Evolutionary conservation across 2,113 vertebrate species (phyloP).

Genomic region (Mormoops blainvillei): DNA sequence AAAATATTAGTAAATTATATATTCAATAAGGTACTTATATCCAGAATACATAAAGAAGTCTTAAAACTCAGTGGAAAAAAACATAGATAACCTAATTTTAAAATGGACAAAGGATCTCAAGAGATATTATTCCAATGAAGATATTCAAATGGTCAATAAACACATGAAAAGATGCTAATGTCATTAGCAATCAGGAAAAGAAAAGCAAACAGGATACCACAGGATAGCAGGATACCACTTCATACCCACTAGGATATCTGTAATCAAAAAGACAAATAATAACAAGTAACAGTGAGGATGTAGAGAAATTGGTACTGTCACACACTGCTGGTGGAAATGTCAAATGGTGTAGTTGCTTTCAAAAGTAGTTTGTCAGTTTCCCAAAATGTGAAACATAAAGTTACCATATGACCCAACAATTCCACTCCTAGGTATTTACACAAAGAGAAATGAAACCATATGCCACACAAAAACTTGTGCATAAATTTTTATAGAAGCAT

Average conservation of each 20-base stretch:
- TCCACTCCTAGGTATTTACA: neutral
- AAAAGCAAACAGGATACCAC: neutral
- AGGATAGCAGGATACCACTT: neutral
- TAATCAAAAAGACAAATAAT: neutral
- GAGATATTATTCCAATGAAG: neutral
- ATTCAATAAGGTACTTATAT: neutral
- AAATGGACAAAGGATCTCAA: neutral
- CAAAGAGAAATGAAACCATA: neutral
- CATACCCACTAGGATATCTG: neutral
- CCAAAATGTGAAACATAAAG: neutral
- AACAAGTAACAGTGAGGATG: neutral
- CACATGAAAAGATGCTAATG: neutral
- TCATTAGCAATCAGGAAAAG: neutral
- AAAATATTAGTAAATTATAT: neutral
- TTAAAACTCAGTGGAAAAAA: neutral
- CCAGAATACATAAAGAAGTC: neutral
- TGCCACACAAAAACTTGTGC: neutral
- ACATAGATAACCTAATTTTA: neutral
- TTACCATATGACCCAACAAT: neutral
- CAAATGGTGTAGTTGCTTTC: neutral
- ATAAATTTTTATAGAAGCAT: neutral
- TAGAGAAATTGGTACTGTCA: neutral
- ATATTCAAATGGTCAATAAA: neutral
- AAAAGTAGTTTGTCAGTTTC: neutral
- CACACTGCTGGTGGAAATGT: neutral